These are phyloP conservation scores for Notospermus geniculatus DNA, from an alignment of 1,140 invertebrate species.

Conservation along the genomic window DNA sequence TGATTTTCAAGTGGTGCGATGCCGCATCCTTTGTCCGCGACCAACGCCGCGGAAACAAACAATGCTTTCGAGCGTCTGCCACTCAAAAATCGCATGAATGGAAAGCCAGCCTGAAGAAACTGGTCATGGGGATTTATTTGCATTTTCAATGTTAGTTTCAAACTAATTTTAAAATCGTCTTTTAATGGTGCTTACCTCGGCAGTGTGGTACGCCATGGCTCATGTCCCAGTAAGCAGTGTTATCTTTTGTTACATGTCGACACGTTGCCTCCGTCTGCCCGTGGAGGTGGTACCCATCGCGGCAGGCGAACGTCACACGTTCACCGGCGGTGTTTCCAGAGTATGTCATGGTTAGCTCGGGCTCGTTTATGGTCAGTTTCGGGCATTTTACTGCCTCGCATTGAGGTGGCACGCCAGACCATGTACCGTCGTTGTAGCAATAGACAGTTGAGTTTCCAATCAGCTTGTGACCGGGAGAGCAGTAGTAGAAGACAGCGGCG, in stretches of 20 bases:
- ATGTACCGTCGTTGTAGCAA: conserved; percentile 2
- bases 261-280: neutral
- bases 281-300: neutral
- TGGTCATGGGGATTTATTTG: no score
- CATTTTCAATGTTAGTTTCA: no score
- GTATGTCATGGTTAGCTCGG: neutral
- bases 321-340: neutral
- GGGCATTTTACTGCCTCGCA: conserved; percentile 3
- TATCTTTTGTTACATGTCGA: neutral
- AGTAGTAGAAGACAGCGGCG: neutral
- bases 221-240: neutral
- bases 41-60: no score
- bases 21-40: no score
- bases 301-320: neutral
- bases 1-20: no score
- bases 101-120: no score
- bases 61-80: no score
- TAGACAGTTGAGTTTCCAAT: neutral
- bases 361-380: neutral
- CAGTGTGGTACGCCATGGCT: neutral
- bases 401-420: neutral
- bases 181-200: neutral
- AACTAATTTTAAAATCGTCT: no score
- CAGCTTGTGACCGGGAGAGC: neutral
- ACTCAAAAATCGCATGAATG: no score